These are phyloP conservation scores for Spialia ferax DNA, from an alignment of 2,888 invertebrate species.

Conservation along the genomic window DNA sequence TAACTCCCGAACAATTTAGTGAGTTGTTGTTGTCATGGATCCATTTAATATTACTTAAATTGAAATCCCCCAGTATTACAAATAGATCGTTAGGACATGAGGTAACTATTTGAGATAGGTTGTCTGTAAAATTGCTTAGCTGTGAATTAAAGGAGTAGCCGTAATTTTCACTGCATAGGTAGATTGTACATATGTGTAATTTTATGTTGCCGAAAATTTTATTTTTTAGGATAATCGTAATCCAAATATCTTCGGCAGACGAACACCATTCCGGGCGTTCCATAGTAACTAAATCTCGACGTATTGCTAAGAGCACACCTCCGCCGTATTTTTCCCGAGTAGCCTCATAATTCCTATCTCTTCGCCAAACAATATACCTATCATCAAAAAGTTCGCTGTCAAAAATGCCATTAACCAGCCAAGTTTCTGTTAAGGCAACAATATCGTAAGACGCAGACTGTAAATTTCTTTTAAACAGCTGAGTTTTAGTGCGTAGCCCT, in stretches of 20 bases:
- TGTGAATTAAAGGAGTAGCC: too few species aligned
- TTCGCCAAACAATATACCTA: not conserved
- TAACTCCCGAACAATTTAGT: not conserved
- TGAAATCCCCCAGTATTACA: not conserved
- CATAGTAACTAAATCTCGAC: not conserved
- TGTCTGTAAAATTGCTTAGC: too few species aligned
- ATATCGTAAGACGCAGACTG: not conserved
- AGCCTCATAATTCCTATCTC: not conserved
- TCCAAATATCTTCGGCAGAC: not conserved
- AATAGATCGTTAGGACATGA: not conserved
- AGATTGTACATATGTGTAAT: not conserved
- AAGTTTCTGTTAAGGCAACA: not conserved
- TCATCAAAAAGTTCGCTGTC: not conserved
- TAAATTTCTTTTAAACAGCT: not conserved
- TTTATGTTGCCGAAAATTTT: not conserved
- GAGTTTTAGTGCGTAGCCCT: conserved; percentile 4
- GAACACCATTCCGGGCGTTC: not conserved
- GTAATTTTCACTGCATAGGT: not conserved
- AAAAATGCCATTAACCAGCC: not conserved
- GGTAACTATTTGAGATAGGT: too few species aligned
- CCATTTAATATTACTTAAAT: not conserved
- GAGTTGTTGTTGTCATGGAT: not conserved
- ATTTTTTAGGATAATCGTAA: not conserved
- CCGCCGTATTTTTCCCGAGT: not conserved
- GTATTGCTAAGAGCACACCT: not conserved